These are phyloP conservation scores for Aselliscus stoliczkanus DNA, from an alignment of 2,797 vertebrate genomes.

Conservation along the genomic window DNA sequence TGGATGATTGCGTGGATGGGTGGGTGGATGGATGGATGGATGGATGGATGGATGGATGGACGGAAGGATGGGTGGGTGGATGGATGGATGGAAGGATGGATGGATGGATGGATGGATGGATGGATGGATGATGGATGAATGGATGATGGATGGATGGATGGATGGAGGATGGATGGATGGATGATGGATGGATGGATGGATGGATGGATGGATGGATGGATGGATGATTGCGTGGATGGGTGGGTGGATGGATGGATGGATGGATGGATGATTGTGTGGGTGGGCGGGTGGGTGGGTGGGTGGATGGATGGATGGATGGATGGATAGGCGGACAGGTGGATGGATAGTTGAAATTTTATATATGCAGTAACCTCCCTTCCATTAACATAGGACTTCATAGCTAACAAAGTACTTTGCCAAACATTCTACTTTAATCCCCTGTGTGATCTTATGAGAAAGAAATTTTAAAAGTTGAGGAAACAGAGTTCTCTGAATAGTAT, in stretches of 20 bases:
- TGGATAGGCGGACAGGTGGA: background rate
- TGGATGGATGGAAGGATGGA: background rate
- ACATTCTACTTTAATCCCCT: background rate
- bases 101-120: background rate
- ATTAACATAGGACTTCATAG: background rate
- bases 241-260: background rate
- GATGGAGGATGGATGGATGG: background rate
- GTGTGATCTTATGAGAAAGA: background rate
- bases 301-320: background rate
- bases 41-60: background rate
- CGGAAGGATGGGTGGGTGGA: background rate
- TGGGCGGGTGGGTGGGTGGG: background rate
- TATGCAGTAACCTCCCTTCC: background rate
- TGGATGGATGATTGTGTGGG: background rate
- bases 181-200: background rate
- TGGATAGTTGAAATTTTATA: background rate
- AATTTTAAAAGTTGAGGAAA: background rate
- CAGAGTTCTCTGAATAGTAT: background rate
- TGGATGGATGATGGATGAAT: background rate
- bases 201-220: background rate
- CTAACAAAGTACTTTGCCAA: background rate
- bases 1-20: background rate
- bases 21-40: background rate
- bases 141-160: accelerated
- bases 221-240: accelerated